Conservation (phyloP, 2,113 vertebrate species). For the Dicrurus megarhynchus region DNA sequence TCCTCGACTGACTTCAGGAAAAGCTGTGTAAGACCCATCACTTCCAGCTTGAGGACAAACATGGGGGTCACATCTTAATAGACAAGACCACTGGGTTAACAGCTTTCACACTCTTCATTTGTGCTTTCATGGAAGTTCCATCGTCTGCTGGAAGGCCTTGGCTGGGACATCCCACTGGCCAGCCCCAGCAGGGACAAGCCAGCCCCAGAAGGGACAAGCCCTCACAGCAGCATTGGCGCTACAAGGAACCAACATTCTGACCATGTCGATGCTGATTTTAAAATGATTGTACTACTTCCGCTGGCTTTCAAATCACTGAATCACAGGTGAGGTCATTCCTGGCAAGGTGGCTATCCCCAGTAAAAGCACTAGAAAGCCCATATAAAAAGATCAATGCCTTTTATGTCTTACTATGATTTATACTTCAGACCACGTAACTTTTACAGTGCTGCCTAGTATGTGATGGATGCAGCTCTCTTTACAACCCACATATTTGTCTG, state of each 20-base stretch:
- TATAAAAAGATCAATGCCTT: constrained; percentile 34
- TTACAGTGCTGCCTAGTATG: constrained; percentile 3
- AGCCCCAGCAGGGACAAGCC: rapidly evolving
- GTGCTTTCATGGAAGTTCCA: not conserved
- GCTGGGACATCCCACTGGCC: rapidly evolving
- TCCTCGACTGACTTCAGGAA: not conserved
- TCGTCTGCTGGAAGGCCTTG: rapidly evolving
- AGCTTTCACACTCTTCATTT: not conserved
- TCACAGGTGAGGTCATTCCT: constrained; percentile 34
- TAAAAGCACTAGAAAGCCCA: constrained; percentile 19
- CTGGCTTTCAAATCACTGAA: not conserved
- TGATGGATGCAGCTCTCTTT: constrained; percentile 43
- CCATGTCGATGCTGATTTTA: not conserved
- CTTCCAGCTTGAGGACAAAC: not conserved
- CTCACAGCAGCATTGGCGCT: rapidly evolving
- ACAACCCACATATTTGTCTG: constrained; percentile 18
- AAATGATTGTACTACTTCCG: not conserved
- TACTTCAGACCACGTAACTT: constrained; percentile 42
- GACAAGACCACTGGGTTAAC: not conserved
- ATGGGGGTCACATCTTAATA: not conserved
- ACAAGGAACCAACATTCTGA: not conserved
- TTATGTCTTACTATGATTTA: constrained; percentile 34
- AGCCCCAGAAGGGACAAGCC: rapidly evolving
- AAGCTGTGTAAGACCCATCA: not conserved
- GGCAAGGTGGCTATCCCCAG: not conserved